Evolutionary conservation across 2,113 vertebrate genomes (phyloP).

Genomic region (Laticauda laticaudata): DNA sequence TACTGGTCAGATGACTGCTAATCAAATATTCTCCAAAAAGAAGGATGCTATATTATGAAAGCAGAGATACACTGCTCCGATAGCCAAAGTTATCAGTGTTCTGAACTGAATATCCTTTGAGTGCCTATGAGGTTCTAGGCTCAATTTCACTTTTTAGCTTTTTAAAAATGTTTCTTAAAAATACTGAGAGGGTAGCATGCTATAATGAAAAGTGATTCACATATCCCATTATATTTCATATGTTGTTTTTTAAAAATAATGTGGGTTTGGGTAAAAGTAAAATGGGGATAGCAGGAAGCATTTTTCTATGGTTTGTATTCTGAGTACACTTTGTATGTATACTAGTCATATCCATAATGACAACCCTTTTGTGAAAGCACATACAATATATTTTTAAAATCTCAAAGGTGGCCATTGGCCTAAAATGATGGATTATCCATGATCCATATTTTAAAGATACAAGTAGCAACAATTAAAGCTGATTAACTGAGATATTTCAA

Average conservation of each 20-base stretch:
- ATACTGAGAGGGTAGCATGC: background rate
- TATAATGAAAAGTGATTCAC: background rate
- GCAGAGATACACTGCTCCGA: background rate
- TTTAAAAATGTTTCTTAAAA: background rate
- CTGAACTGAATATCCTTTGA: background rate
- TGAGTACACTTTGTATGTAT: background rate
- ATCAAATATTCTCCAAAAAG: background rate
- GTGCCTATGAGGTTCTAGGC: background rate
- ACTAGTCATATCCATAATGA: background rate
- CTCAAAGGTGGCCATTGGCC: background rate
- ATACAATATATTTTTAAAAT: background rate
- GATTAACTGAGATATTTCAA: background rate
- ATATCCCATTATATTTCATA: background rate
- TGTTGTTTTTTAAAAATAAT: background rate
- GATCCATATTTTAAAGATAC: background rate
- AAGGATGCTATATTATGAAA: background rate
- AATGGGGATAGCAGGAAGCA: background rate
- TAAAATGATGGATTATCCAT: background rate
- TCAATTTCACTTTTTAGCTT: background rate
- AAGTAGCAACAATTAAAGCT: background rate
- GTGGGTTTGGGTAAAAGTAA: background rate
- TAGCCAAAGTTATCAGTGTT: background rate
- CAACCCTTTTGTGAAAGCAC: background rate
- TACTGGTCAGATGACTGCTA: background rate
- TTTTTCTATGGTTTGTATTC: background rate